These are phyloP conservation scores for Lanistes nyassanus DNA, from an alignment of 1,140 invertebrate species.

Conservation along the genomic window DNA sequence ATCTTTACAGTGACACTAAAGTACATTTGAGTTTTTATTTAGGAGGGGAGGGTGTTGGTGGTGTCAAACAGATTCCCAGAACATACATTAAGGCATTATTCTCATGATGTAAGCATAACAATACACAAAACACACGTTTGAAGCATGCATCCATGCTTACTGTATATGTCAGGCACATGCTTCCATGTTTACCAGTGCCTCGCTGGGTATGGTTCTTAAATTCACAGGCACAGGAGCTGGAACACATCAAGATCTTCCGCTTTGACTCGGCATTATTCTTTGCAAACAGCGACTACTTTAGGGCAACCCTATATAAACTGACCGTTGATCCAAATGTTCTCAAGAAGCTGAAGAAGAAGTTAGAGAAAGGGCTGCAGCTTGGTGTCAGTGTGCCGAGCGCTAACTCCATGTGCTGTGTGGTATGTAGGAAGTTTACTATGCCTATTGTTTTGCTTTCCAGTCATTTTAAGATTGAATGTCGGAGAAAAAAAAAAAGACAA, in stretches of 20 bases:
- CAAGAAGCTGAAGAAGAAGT: slow-evolving; percentile 43
- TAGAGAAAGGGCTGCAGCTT: slow-evolving; percentile 29
- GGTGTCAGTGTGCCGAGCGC: neutral
- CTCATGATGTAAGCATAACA: no score
- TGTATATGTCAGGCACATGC: neutral
- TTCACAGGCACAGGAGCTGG: slow-evolving; percentile 63
- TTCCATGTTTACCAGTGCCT: neutral
- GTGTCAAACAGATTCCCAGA: no score
- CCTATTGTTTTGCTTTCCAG: neutral
- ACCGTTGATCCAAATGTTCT: slow-evolving; percentile 55
- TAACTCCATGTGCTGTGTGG: neutral
- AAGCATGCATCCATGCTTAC: neutral
- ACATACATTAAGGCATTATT: no score
- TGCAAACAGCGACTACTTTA: slow-evolving; percentile 65
- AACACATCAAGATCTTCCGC: slow-evolving; percentile 66
- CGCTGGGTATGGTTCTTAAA: slow-evolving; percentile 19
- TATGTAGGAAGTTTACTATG: neutral
- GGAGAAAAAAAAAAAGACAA: no score
- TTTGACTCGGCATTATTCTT: slow-evolving; percentile 66
- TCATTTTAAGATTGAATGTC: neutral
- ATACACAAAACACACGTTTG: no score
- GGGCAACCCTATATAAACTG: slow-evolving; percentile 55
- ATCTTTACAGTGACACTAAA: no score
- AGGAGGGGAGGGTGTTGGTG: no score
- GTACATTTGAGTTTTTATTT: no score